Conservation (phyloP, 2,888 invertebrate genomes). For the Odontomyia ornata region DNA sequence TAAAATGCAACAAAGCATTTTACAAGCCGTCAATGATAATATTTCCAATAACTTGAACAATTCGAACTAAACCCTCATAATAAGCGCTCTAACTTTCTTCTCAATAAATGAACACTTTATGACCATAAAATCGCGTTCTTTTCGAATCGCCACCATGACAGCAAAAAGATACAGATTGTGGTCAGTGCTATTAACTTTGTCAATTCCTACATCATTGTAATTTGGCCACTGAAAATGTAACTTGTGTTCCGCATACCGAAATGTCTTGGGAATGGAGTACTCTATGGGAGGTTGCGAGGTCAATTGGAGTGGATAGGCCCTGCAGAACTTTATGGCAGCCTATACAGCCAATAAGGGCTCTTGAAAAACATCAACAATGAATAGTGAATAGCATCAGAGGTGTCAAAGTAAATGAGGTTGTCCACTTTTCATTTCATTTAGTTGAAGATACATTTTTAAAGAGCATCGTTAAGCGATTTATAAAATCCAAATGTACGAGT, state of each 20-base stretch:
- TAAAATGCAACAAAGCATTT: too few relatives aligned
- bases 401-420: slow-evolving; percentile 6
- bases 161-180: too few relatives aligned
- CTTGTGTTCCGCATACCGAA: not conserved
- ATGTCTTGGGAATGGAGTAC: not conserved
- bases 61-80: too few relatives aligned
- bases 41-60: too few relatives aligned
- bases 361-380: not conserved
- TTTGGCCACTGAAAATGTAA: not conserved
- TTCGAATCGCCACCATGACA: too few relatives aligned
- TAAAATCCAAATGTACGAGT: not conserved
- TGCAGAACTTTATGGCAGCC: slow-evolving; percentile 13
- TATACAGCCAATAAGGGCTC: slow-evolving; percentile 30
- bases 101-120: too few relatives aligned
- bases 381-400: not conserved
- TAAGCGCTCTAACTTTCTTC: too few relatives aligned
- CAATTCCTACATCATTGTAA: not conserved
- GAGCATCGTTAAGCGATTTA: not conserved
- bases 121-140: too few relatives aligned
- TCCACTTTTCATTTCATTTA: not conserved
- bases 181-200: too few relatives aligned
- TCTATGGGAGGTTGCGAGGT: slow-evolving; percentile 7
- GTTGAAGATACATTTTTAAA: not conserved
- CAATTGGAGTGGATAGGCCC: slow-evolving; percentile 1
- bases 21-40: too few relatives aligned